A percentile compares a stretch with the other conserved stretches of the same genome.
These are phyloP conservation scores for Thalassophryne amazonica DNA, from an alignment of 2,797 vertebrate species.

Conservation along the genomic window DNA sequence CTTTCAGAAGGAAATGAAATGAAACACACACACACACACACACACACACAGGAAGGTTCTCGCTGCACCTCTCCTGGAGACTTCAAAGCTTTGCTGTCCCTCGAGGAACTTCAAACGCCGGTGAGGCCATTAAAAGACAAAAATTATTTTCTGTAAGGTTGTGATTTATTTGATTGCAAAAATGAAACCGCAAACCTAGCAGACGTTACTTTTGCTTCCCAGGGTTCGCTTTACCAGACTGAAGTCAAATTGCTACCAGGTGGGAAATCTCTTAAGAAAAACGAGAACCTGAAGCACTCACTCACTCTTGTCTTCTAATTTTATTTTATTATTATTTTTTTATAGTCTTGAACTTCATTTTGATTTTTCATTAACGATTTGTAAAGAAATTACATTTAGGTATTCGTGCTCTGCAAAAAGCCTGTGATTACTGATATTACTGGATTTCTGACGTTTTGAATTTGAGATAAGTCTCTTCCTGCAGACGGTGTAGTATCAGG, in stretches of 20 bases:
- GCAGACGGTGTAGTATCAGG: conserved; percentile 1
- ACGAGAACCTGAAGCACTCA: conserved; percentile 20
- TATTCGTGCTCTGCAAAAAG: too few relatives aligned
- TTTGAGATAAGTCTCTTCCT: conserved; percentile 2
- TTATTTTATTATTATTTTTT: neutral
- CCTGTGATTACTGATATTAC: too few relatives aligned
- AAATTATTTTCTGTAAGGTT: conserved; percentile 77
- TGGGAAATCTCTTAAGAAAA: conserved; percentile 63
- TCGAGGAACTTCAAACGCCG: conserved; percentile 73
- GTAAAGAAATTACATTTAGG: too few relatives aligned
- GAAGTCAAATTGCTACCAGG: conserved; percentile 71
- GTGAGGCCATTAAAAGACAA: conserved; percentile 74
- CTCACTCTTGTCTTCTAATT: conserved; percentile 37
- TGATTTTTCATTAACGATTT: conserved; percentile 4
- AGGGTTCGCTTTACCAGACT: conserved; percentile 62
- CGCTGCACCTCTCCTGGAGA: conserved; percentile 46
- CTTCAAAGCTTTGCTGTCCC: conserved; percentile 74
- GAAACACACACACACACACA: conserved; percentile 25
- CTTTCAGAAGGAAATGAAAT: conserved; percentile 21
- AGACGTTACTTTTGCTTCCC: conserved; percentile 71
- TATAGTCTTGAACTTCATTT: neutral
- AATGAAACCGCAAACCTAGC: conserved; percentile 77
- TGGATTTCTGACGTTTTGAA: neutral
- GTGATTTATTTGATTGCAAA: conserved; percentile 83
- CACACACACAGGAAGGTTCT: conserved; percentile 21